Evolutionary conservation across 1,140 invertebrate genomes (phyloP).

Genomic region (Sitobion miscanthi): DNA sequence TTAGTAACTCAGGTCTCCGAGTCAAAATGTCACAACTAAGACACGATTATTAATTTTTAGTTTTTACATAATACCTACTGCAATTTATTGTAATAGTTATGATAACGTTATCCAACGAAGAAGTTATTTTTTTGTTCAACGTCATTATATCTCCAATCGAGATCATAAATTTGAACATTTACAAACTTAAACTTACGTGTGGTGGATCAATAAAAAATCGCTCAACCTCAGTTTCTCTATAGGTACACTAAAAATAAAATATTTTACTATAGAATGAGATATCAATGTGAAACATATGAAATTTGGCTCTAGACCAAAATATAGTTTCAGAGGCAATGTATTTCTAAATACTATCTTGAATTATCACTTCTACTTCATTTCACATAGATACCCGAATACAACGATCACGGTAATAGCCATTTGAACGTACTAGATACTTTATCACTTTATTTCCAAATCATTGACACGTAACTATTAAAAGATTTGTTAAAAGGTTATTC

Average conservation of each 20-base stretch:
- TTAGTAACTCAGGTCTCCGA: not conserved
- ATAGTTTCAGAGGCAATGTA: not conserved
- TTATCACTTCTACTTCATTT: slow-evolving; percentile 12
- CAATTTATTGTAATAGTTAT: not conserved
- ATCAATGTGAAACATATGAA: not conserved
- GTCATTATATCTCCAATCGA: not conserved
- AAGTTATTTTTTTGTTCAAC: not conserved
- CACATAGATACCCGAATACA: not conserved
- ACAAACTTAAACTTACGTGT: not conserved
- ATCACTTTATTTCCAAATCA: slow-evolving; percentile 26
- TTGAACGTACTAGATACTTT: not conserved
- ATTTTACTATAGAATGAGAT: not conserved
- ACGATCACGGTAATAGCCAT: not conserved
- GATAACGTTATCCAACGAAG: not conserved
- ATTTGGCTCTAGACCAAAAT: not conserved
- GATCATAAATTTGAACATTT: not conserved
- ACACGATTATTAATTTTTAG: not conserved
- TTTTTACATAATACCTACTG: not conserved
- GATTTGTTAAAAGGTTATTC: not conserved
- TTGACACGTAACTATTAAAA: not conserved
- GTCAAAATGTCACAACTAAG: not conserved
- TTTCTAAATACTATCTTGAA: not conserved
- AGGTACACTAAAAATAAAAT: not conserved
- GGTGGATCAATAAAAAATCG: not conserved
- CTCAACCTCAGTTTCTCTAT: not conserved